Percentiles rank a stretch among this genome's conserved stretches.
Evolutionary conservation across 2,888 invertebrate genomes (phyloP).

Genomic region (Fabriciana adippe): DNA sequence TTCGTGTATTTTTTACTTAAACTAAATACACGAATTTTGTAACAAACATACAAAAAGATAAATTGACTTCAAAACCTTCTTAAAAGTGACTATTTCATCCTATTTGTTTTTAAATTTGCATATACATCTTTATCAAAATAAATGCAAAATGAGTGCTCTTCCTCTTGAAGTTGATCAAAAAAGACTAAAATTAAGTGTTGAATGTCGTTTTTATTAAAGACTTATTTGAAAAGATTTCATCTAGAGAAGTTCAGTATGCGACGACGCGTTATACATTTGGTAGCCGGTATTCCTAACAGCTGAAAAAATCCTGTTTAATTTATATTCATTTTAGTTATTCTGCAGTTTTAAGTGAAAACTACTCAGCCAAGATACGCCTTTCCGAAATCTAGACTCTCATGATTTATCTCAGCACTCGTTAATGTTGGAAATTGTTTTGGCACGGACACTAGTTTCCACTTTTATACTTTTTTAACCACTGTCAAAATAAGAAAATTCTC

Average conservation of each 20-base stretch:
- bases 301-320: conserved; percentile 25
- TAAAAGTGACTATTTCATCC: too few species aligned
- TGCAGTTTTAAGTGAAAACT: conserved; percentile 25
- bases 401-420: conserved; percentile 19
- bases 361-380: conserved; percentile 20
- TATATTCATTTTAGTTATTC: conserved; percentile 27
- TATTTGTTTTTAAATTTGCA: too few species aligned
- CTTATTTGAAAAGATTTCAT: neutral
- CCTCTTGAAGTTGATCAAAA: too few species aligned
- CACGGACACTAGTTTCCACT: conserved; percentile 15
- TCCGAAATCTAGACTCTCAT: conserved; percentile 16
- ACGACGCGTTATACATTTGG: too few species aligned
- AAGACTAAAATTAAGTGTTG: too few species aligned
- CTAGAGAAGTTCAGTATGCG: neutral
- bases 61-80: too few species aligned
- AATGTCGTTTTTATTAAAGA: too few species aligned
- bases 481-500: conserved; percentile 12
- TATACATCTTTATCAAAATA: too few species aligned
- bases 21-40: too few species aligned
- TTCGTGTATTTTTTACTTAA: too few species aligned
- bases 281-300: neutral
- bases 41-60: too few species aligned
- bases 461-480: conserved; percentile 10
- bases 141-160: too few species aligned
- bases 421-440: conserved; percentile 20